Evolutionary conservation across 1,140 invertebrate species (phyloP).

Genomic region (Dufourea novaeangliae): DNA sequence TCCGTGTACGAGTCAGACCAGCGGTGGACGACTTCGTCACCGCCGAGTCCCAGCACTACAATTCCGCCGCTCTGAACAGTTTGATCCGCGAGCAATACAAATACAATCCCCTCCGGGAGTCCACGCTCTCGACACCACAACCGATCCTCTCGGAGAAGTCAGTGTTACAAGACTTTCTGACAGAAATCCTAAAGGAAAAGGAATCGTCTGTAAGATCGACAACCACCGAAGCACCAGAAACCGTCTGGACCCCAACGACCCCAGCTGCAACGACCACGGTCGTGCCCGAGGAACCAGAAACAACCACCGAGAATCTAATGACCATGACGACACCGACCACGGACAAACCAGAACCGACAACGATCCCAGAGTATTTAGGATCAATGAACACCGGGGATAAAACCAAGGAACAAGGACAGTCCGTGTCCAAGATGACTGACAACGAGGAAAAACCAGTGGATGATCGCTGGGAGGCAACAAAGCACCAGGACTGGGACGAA

Average conservation of each 20-base stretch:
- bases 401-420: background rate
- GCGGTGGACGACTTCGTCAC: slow-evolving; percentile 74
- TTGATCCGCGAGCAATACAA: slow-evolving; percentile 65
- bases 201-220: slow-evolving; percentile 26
- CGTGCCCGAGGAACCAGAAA: slow-evolving; percentile 29
- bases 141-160: slow-evolving; percentile 43
- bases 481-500: background rate
- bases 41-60: slow-evolving; percentile 75
- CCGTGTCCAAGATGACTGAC: too few relatives aligned
- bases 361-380: background rate
- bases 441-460: background rate
- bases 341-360: background rate
- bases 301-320: slow-evolving; percentile 23
- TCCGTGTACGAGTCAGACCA: slow-evolving; percentile 75
- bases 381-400: background rate
- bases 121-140: slow-evolving; percentile 16
- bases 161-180: slow-evolving; percentile 58
- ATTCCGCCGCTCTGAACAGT: slow-evolving; percentile 73
- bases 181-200: slow-evolving; percentile 65
- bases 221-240: slow-evolving; percentile 41
- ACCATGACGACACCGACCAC: slow-evolving; percentile 11
- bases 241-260: slow-evolving; percentile 52
- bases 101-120: slow-evolving; percentile 38
- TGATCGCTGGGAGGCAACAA: background rate
- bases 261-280: slow-evolving; percentile 26